Percentiles rank a stretch among this genome's conserved stretches.
Conservation (phyloP, 64 coral and sea anemone genomes). For the Porites lutea region DNA sequence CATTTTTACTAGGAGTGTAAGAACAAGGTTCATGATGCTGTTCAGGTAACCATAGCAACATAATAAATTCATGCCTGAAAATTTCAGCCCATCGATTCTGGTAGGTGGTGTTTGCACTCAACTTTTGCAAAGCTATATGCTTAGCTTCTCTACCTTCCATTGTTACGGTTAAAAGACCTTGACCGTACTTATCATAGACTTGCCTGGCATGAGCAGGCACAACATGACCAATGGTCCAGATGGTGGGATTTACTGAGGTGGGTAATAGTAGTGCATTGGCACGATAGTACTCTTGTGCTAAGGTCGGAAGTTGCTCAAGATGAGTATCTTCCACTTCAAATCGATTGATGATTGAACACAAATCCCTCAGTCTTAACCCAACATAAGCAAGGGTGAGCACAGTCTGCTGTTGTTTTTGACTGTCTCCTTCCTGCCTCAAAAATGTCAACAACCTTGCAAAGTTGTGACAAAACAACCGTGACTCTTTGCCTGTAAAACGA, state of each 20-base stretch:
- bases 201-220: constrained; percentile 49
- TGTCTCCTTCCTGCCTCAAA: constrained; percentile 44
- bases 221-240: constrained; percentile 64
- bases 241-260: constrained; percentile 18
- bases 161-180: too few relatives aligned
- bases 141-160: too few relatives aligned
- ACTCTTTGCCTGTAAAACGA: constrained; percentile 77
- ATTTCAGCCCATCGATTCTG: too few relatives aligned
- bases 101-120: too few relatives aligned
- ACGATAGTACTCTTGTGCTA: constrained; percentile 13
- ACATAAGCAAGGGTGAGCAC: constrained; percentile 42
- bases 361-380: constrained; percentile 67
- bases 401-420: constrained; percentile 34
- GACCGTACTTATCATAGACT: too few relatives aligned
- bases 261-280: constrained; percentile 2
- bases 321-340: constrained; percentile 58
- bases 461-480: constrained; percentile 47
- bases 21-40: too few relatives aligned
- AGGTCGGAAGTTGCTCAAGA: constrained; percentile 7
- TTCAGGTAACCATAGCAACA: too few relatives aligned
- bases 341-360: constrained; percentile 52
- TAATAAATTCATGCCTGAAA: too few relatives aligned
- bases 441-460: constrained; percentile 53
- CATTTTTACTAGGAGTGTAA: too few relatives aligned
- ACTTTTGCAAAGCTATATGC: too few relatives aligned